phyloP scores from a whole-genome alignment of 2,797 vertebrate species.

The Danio tinwini region DNA sequence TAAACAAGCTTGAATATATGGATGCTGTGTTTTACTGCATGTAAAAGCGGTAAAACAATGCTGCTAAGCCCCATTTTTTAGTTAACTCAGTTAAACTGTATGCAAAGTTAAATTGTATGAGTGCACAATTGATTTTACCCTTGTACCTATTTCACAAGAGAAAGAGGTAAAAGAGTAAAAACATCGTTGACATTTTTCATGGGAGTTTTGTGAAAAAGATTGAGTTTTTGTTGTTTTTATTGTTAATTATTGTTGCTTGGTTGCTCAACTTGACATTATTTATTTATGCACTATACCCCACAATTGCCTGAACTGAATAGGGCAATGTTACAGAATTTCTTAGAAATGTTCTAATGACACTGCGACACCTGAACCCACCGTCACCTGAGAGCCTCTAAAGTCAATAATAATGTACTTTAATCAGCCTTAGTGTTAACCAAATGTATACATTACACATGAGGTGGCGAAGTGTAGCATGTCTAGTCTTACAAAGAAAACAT shows the following conservation, averaged over 20 bases:
- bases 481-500: neutral
- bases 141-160: neutral
- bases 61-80: neutral
- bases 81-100: neutral
- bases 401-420: neutral
- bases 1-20: neutral
- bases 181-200: neutral
- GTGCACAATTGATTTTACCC: neutral
- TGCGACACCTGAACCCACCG: neutral
- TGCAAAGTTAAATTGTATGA: neutral
- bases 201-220: neutral
- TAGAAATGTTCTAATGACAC: constrained; percentile 9
- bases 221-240: neutral
- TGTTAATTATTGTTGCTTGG: neutral
- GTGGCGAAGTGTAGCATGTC: neutral
- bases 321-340: neutral
- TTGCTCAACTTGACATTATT: constrained; percentile 12
- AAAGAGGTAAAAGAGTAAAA: neutral
- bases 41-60: neutral
- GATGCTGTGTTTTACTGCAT: neutral
- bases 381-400: neutral
- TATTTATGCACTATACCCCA: neutral
- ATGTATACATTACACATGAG: neutral
- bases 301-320: neutral
- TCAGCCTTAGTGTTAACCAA: neutral